phyloP scores from a whole-genome alignment of 1,140 invertebrate genomes.

The Ditylenchus dipsaci region DNA sequence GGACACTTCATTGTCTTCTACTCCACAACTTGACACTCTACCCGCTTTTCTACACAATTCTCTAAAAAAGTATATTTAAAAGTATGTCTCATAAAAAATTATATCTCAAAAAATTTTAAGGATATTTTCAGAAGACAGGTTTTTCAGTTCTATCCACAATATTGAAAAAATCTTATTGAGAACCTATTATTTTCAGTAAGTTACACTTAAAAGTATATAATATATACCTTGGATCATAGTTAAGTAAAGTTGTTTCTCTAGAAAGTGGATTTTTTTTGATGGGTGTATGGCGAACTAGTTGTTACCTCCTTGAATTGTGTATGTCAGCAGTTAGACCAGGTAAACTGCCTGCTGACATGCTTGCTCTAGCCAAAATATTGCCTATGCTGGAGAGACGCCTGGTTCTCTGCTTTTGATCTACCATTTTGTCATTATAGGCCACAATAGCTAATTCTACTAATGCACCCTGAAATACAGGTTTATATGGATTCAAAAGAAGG shows the following conservation, averaged over 20 bases:
- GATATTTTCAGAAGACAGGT: constrained; percentile 31
- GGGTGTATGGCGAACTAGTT: neutral
- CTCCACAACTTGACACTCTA: too few species aligned
- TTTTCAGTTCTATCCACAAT: constrained; percentile 16
- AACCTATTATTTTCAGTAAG: neutral
- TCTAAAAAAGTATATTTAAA: constrained; percentile 15
- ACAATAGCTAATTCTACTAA: constrained; percentile 53
- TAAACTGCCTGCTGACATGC: constrained; percentile 30
- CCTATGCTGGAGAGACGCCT: constrained; percentile 40
- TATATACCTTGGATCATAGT: too few species aligned
- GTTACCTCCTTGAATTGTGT: neutral
- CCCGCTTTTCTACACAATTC: constrained; percentile 3
- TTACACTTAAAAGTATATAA: neutral
- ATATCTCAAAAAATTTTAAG: constrained; percentile 14
- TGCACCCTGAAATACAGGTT: constrained; percentile 37
- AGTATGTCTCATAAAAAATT: neutral
- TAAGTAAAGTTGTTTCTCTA: too few species aligned
- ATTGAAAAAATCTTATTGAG: too few species aligned
- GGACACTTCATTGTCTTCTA: constrained; percentile 3
- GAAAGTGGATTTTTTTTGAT: neutral
- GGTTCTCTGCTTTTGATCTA: constrained; percentile 48
- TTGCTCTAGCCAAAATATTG: constrained; percentile 15
- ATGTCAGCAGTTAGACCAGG: constrained; percentile 1
- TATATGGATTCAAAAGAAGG: too few species aligned
- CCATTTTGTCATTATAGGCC: constrained; percentile 56